Evolutionary conservation across 2,113 vertebrate species (phyloP), one percentile per base, ranked within the genome.

Genomic region (Herpailurus yagouaroundi): DNA sequence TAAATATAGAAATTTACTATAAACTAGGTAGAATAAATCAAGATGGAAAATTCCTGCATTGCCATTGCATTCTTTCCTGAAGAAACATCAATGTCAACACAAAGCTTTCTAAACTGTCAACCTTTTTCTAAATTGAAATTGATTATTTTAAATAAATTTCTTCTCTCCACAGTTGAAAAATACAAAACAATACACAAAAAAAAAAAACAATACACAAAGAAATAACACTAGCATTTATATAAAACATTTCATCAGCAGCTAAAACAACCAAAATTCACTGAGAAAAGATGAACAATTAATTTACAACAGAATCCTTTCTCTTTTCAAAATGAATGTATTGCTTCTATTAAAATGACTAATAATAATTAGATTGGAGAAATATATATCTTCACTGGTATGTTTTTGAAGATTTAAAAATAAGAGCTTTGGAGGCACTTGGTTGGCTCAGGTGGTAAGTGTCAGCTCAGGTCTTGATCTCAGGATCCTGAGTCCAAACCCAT

Each of bases 21-120:
- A 91, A 91, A 66, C 66, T 79, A 80, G 52, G 55, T 13, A 80
- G 50, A 88, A 36, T 91, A 94, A 96, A 57, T 80, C 79, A 97
- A 91, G 98, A 98, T 3, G 18, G 89, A 45, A 95, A 96, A 89
- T 52, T 55, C 79, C 64, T 95, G n/a, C 55, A 79, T 55, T 94
- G 19, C 73, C 66, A 93, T 81, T 95, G 81, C 15, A 79, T 79
- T 60, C 14, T 77, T 97, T 89, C 66, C 45, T 95, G 50, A 94
- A 91, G 83, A 96, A 98, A 93, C 82, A 97, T 7, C 89, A 93
- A 89, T 96, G 80, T 86, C 89, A 98, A 95, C 66, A 80, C 50
- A 14, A 95, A 96, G 41, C 15, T 83, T 95, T 98, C 55, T 85
- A 64, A 98, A 97, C 84, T 81, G 33, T 36, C 85, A 96, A 95